These are phyloP conservation scores for Phoebastria nigripes DNA, from an alignment of 2,797 vertebrate genomes.

Conservation along the genomic window DNA sequence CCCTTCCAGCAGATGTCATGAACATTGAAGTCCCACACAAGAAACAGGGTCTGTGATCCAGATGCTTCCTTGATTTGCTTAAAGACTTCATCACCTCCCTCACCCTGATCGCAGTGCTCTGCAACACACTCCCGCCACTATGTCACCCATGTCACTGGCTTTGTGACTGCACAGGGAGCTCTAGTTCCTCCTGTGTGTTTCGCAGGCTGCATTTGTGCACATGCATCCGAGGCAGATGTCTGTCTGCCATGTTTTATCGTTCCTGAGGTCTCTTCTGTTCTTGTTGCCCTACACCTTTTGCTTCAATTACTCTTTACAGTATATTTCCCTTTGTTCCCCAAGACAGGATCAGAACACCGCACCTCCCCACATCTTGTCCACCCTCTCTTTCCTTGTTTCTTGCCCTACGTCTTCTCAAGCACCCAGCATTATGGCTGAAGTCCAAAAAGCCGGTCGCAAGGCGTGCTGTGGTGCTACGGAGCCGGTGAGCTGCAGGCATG, in stretches of 20 bases:
- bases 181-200: neutral
- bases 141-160: neutral
- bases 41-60: neutral
- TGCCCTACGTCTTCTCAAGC: neutral
- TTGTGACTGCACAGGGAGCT: neutral
- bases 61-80: neutral
- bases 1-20: neutral
- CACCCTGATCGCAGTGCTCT: neutral
- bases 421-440: neutral
- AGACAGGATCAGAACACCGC: neutral
- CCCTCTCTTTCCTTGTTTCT: neutral
- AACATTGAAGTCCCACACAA: accelerated
- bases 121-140: neutral
- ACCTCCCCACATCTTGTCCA: neutral
- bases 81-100: neutral
- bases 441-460: accelerated
- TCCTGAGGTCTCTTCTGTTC: neutral
- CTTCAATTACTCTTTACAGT: neutral
- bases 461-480: accelerated
- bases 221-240: neutral
- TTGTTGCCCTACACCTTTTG: neutral
- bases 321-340: neutral
- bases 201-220: neutral
- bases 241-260: neutral
- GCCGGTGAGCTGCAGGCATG: neutral